Percentiles rank a stretch among this genome's conserved stretches.
Conservation (phyloP, 2,113 vertebrate species). For the Electrona antarctica region DNA sequence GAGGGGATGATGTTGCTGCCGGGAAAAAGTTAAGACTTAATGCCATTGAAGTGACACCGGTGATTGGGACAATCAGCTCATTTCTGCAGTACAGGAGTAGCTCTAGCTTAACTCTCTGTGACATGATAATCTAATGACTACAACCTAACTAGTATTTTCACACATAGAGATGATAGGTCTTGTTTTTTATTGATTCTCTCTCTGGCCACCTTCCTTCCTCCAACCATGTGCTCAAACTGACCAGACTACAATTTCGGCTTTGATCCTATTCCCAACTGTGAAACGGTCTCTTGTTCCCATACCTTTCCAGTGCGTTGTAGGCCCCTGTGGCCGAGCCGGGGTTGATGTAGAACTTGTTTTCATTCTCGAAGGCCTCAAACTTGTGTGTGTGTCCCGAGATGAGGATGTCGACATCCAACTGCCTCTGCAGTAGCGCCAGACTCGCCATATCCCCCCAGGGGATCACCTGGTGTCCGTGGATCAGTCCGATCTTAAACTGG, state of each 20-base stretch:
- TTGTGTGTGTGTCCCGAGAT: constrained; percentile 99
- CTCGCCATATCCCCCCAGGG: constrained; percentile 99
- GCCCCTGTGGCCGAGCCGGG: constrained; percentile 98
- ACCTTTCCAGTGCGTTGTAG: constrained; percentile 97
- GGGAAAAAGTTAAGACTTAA: constrained; percentile 39
- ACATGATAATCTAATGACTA: no score
- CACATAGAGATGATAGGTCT: no score
- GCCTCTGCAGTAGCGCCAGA: constrained; percentile 92
- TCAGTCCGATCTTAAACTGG: constrained; percentile 98
- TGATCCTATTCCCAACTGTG: no score
- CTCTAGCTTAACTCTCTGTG: no score
- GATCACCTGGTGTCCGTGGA: constrained; percentile 98
- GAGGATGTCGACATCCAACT: constrained; percentile 98
- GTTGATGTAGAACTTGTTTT: constrained; percentile 99
- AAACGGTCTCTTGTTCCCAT: constrained; percentile 43
- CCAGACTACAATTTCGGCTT: no score
- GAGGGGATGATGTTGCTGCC: constrained; percentile 97
- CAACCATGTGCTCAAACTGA: no score
- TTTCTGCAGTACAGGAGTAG: no score
- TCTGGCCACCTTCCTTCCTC: no score
- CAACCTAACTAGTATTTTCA: no score
- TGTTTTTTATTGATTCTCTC: no score
- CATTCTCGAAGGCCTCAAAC: constrained; percentile 98
- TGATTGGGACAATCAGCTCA: no score
- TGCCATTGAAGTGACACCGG: no score